Evolutionary conservation across 1,140 invertebrate genomes (phyloP), one percentile per base, ranked within the genome.

Genomic region (Lamellibrachia luymesi): DNA sequence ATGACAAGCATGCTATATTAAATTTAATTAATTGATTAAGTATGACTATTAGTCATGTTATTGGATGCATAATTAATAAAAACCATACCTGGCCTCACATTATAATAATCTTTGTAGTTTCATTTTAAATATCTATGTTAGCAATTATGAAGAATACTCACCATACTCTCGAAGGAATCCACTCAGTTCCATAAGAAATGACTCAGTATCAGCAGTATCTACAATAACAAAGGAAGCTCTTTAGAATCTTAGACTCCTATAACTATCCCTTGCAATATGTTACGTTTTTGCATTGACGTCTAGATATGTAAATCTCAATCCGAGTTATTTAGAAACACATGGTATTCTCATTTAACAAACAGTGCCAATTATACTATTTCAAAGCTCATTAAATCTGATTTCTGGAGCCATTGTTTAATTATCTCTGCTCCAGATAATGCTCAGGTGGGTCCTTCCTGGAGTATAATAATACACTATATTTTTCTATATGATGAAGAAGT

Each of bases 131-230:
- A 6, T n/a, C 25, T 49, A 50, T n/a, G 8, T 22, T n/a, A 25
- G 49, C 25, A 22, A 50, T 13, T 56, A 56, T 56, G 6, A 56
- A 92, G 49, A 49, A 51, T 56, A n/a, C 95, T 94, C 95, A 97
- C 97, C 97, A 94, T 98, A 96, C 97, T 99, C 98, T 95, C 98
- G 98, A 6, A 99, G 96, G 96, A 99, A 98, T 13, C 98, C 97
- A 95, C 98, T 98, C 27, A 99, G 95, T 96, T 99, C 98, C 94
- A 99, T 96, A 4, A 98, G 95, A 96, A 98, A 98, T 17, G 97
- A 97, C 94, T 97, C 97, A 4, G 97, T 97, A 96, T 99, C 98
- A 94, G 98, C 97, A 2, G 97, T 95, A 92, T 94, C 95, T 80
- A 80, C 17, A 22, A 10, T 80, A 2, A 80, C 8, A 80, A 80